Evolutionary conservation across 2,888 invertebrate genomes (phyloP).

Genomic region (Lymantria dispar): DNA sequence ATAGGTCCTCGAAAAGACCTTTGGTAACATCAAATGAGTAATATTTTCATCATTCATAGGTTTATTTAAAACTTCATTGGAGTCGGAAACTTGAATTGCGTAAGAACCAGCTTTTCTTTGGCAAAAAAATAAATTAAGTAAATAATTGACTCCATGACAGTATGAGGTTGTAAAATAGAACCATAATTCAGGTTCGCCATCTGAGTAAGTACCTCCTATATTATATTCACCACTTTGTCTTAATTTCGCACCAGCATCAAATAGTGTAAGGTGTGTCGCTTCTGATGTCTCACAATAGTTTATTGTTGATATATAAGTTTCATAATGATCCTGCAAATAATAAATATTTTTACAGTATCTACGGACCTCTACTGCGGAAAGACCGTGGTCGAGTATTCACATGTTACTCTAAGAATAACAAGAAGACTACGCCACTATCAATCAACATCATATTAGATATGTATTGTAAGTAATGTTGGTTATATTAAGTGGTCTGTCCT

Average conservation of each 20-base stretch:
- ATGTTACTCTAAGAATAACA: conserved; percentile 87
- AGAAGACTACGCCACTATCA: conserved; percentile 84
- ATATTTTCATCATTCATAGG: conserved; percentile 14
- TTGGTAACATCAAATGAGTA: conserved; percentile 25
- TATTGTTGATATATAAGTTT: conserved; percentile 40
- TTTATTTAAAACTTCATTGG: conserved; percentile 29
- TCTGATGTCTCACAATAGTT: conserved; percentile 47
- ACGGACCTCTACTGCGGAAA: conserved; percentile 83
- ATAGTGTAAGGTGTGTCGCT: conserved; percentile 51
- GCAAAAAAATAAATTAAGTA: conserved; percentile 63
- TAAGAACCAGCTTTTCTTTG: conserved; percentile 50
- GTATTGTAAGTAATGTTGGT: conserved; percentile 82
- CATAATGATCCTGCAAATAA: conserved; percentile 38
- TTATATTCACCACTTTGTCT: conserved; percentile 43
- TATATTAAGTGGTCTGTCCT: background rate
- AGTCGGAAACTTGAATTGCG: conserved; percentile 47
- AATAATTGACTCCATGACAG: conserved; percentile 47
- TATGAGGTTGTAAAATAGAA: conserved; percentile 56
- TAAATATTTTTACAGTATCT: no score
- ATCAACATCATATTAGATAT: conserved; percentile 86
- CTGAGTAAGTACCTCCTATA: conserved; percentile 62
- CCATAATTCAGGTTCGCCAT: conserved; percentile 56
- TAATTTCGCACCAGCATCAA: conserved; percentile 46
- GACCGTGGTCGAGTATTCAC: conserved; percentile 85
- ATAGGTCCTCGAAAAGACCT: conserved; percentile 32